These are phyloP conservation scores for Lycodopsis pacificus DNA, from an alignment of 2,797 vertebrate species.

Conservation along the genomic window DNA sequence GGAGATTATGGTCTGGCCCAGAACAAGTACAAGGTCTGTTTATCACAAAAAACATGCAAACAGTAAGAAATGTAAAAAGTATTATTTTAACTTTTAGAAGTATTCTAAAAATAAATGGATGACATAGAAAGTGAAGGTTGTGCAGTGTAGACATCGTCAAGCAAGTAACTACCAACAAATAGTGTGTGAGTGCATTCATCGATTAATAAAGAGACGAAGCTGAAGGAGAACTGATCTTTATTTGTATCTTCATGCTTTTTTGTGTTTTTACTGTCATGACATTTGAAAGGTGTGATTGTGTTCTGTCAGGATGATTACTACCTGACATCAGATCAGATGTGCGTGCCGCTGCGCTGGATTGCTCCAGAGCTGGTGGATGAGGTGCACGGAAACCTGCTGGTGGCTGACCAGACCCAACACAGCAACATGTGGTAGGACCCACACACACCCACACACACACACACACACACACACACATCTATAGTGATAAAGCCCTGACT, in stretches of 20 bases:
- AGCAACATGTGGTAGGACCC: constrained; percentile 95
- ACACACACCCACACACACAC: neutral
- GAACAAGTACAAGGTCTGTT: constrained; percentile 90
- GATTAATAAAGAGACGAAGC: neutral
- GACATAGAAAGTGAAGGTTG: neutral
- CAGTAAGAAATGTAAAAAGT: neutral
- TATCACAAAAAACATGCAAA: neutral
- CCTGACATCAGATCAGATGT: constrained; percentile 93
- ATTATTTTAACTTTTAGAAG: neutral
- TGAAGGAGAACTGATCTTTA: neutral
- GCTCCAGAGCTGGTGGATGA: constrained; percentile 96
- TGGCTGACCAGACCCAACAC: constrained; percentile 92
- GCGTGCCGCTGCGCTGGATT: constrained; percentile 95
- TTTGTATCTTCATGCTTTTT: neutral
- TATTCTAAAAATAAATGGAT: neutral
- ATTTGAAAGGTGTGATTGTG: neutral
- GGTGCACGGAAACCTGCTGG: constrained; percentile 93
- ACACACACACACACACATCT: neutral
- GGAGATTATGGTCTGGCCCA: constrained; percentile 96
- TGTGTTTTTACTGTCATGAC: neutral
- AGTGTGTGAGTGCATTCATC: neutral
- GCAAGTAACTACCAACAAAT: neutral
- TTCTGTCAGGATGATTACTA: constrained; percentile 92
- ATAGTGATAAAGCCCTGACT: neutral
- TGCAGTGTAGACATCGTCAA: neutral